Evolutionary conservation across 2,113 vertebrate species (phyloP), one percentile per base, ranked within the genome.

Genomic region (Psammodynastes pulverulentus): DNA sequence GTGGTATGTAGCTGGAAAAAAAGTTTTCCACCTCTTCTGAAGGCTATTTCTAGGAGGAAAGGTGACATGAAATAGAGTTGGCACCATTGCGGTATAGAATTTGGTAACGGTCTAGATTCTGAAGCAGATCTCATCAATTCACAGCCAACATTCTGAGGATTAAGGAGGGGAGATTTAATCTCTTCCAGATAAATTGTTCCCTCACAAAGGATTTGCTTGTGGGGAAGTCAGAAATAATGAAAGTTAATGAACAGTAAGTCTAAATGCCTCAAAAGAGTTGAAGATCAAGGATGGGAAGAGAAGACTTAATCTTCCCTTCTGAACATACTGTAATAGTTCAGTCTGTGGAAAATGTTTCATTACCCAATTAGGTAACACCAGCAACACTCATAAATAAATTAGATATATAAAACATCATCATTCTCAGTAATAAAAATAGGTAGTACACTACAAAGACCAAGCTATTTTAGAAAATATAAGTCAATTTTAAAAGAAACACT

Each of bases 351-450:
- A 62, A 10, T 62, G 26, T 62, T 62, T 62, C 26, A n/a, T 62
- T n/a, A 62, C 10, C 56, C 58, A 62, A n/a, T 13, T 72, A 34
- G 62, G 62, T 72, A 72, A 34, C 13, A 67, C 5, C 13, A 34
- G 29, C 29, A 67, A 62, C 26, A 62, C 58, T n/a, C 26, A 62
- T 62, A 62, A 62, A 62, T 58, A 58, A 58, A 58, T 62, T 29
- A n/a, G 26, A 62, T 13, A 62, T 29, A 62, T n/a, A 62, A n/a
- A 62, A 62, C 90, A 86, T 93, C 95, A 90, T 91, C 0, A 13
- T 95, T 92, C 88, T n/a, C 45, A 89, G 85, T 89, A 72, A 56
- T 95, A 54, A 94, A 94, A 94, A 91, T 52, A 53, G 56, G 58
- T 39, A 58, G 79, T 54, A 93, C 24, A 54, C 45, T 43, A 87